Conservation (phyloP, 2,888 invertebrate genomes). For the Galeopsomyia nigrocyanea region DNA sequence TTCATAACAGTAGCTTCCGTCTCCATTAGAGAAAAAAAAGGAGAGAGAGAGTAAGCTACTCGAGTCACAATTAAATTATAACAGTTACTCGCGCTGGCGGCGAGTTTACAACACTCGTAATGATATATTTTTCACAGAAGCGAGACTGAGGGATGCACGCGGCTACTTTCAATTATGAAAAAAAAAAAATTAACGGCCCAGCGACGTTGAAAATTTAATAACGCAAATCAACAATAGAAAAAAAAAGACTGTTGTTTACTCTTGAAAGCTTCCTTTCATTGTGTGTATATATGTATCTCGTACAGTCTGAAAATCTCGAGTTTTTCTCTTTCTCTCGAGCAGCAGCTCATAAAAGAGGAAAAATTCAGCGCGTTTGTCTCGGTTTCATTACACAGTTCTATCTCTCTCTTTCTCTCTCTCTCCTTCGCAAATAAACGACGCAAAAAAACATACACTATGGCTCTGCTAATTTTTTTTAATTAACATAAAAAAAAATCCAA, state of each 20-base stretch:
- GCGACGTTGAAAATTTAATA: constrained; percentile 4
- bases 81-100: background rate
- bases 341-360: constrained; percentile 35
- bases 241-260: background rate
- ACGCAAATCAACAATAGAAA: constrained; percentile 6
- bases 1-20: constrained; percentile 14
- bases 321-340: no score
- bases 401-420: background rate
- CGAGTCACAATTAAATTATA: constrained; percentile 19
- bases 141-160: background rate
- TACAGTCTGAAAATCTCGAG: constrained; percentile 10
- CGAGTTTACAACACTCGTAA: background rate
- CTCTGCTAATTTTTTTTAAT: no score
- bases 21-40: constrained; percentile 13
- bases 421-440: constrained; percentile 29
- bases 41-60: background rate
- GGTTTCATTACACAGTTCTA: constrained; percentile 32
- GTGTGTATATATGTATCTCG: constrained; percentile 21
- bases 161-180: no score
- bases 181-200: no score
- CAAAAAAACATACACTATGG: background rate
- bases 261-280: constrained; percentile 15
- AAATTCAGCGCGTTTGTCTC: constrained; percentile 41
- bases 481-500: background rate
- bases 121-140: background rate